Base-by-base conservation (phyloP, 2,113 vertebrate genomes). In the Cathartes aura region DNA sequence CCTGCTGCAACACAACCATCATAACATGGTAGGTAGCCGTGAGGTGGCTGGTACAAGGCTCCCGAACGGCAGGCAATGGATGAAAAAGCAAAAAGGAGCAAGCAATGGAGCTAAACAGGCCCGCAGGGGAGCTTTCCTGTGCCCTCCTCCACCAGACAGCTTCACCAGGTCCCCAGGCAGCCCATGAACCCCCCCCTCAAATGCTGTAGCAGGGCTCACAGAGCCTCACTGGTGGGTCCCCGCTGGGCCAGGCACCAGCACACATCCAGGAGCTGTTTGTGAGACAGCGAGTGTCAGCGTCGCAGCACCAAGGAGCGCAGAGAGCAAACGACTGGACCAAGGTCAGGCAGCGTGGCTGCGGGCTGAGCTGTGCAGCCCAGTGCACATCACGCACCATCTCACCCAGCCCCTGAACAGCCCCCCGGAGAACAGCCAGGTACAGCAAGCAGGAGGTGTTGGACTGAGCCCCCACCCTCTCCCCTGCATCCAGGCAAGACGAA, bases 1-100 rank as follows among this genome's bases (percentile, higher is more conserved):
- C 78, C 68, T 74, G 45, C 60, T 87, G 75, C 85, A 60, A 58
- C 50, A n/a, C 59, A 92, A 63, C 64, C 45, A 85, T 56, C 82
- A 56, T 47, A 80, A 72, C 0, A 0, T 1, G 1, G 55, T 70
- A 82, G 58, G 74, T 87, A 93, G 71, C 60, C 9, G 0, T 5
- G 16, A 71, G 50, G 56, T 40, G 75, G 82, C 74, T 59, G 60
- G 40, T 56, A 56, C 2, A 0, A 83, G 68, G 53, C 59, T 93
- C 34, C 23, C 1, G 1, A 79, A 75, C 8, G 11, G 38, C 50
- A 81, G 47, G 10, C 11, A 42, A 79, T 48, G 47, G 48, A 70
- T 30, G 59, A 55, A 89, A 68, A 84, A 73, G 79, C 45, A 66
- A 47, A 88, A 89, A 56, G 7, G 12, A 83, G 59, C 23, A 78